These are phyloP conservation scores for Anabacerthia variegaticeps DNA, from an alignment of 2,797 vertebrate genomes.

Conservation along the genomic window DNA sequence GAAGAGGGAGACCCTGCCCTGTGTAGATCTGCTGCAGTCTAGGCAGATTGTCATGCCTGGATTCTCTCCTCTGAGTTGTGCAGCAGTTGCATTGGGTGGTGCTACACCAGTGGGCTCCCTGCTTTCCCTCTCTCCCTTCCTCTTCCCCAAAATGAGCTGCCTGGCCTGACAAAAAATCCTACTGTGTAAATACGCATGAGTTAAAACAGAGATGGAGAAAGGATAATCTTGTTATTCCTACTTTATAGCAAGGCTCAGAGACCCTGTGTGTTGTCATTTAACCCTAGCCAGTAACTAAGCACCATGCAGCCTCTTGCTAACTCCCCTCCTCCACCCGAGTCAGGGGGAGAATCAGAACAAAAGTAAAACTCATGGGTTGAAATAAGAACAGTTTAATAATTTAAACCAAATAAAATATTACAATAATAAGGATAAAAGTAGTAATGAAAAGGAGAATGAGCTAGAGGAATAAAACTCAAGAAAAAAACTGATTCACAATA, in stretches of 20 bases:
- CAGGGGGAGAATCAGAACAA: not conserved
- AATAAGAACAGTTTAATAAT: not conserved
- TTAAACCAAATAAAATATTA: not conserved
- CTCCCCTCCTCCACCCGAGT: no score
- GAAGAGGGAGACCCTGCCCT: not conserved
- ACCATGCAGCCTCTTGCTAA: not conserved
- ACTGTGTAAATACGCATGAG: not conserved
- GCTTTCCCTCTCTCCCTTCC: not conserved
- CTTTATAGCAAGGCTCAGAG: not conserved
- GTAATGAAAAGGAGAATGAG: not conserved
- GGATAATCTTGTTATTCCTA: not conserved
- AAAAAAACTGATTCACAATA: not conserved
- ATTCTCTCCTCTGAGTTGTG: not conserved
- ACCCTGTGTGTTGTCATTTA: not conserved
- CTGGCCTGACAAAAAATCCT: not conserved
- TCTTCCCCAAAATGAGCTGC: not conserved
- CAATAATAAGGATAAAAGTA: not conserved
- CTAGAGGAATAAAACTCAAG: not conserved
- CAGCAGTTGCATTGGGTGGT: rapidly evolving
- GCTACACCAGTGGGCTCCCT: rapidly evolving
- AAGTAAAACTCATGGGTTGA: not conserved
- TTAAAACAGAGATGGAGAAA: not conserved
- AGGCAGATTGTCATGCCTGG: rapidly evolving
- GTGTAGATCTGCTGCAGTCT: no score
- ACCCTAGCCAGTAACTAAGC: not conserved